Percentiles rank a stretch among this genome's conserved stretches.
Evolutionary conservation across 2,113 vertebrate genomes (phyloP).

Genomic region (Nymphicus hollandicus): DNA sequence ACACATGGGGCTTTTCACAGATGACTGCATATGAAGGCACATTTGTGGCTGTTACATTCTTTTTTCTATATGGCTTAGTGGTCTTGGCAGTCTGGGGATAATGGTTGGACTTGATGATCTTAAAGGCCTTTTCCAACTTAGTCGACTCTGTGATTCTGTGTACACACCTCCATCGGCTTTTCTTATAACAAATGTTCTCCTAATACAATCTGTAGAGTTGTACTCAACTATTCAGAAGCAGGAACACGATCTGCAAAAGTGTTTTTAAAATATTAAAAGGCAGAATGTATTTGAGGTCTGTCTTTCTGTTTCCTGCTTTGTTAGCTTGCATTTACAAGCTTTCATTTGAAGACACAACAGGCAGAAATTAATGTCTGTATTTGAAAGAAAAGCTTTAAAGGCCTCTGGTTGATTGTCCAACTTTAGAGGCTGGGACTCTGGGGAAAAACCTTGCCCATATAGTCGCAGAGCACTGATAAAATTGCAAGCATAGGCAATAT

Average conservation of each 20-base stretch:
- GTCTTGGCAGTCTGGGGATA: not conserved
- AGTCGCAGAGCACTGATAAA: not conserved
- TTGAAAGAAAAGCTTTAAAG: not conserved
- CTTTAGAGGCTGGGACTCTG: not conserved
- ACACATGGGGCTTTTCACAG: fast-evolving
- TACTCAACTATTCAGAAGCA: not conserved
- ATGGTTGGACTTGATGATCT: not conserved
- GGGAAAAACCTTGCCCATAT: not conserved
- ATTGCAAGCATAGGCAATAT: not conserved
- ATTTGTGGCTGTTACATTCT: fast-evolving
- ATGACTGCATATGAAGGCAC: not conserved
- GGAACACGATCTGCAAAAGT: not conserved
- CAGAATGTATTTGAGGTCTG: not conserved
- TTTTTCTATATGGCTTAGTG: not conserved
- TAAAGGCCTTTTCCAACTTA: not conserved
- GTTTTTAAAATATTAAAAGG: not conserved
- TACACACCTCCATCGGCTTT: not conserved
- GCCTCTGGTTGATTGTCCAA: not conserved
- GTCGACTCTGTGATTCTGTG: not conserved
- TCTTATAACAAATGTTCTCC: not conserved
- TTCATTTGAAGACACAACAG: not conserved
- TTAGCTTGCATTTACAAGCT: not conserved
- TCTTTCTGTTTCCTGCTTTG: not conserved
- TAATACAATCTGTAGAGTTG: not conserved
- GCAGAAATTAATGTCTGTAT: not conserved